Base-by-base conservation (phyloP, 2,888 invertebrate species). In the Sinotaia quadrata region DNA sequence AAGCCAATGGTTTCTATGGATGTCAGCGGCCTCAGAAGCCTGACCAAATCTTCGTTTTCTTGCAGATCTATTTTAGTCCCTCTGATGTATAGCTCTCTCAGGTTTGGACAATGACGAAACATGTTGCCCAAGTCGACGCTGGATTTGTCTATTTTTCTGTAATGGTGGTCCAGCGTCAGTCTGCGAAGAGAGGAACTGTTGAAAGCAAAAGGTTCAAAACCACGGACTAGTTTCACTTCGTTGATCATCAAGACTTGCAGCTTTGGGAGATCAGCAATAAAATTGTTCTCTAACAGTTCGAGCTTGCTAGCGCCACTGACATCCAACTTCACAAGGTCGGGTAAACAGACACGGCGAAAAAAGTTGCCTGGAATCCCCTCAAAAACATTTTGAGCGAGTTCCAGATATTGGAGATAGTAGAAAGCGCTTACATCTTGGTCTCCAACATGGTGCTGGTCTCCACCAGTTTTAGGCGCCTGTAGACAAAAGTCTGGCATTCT, bases 211-310 rank as follows among this genome's bases (percentile, higher is more conserved):
- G 44, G 44, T 31, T 44, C 41, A 33, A 56, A 65, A 0, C 15
- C 27, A 2, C 4, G 33, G 31, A 65, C 21, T 1, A 29, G n/a
- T 15, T n/a, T 15, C 41, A 37, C 56, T 4, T 47, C 4, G 44
- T 31, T 41, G 37, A 65, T 44, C 21, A 41, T 27, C 2, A 65
- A 29, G 2, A 3, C 7, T 10, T 33, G 12, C 44, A 65, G 52
- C 2, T 21, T 44, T 8, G 65, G 65, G 21, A 65, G 44, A 21
- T 65, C 65, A 12, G 65, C 54, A 18, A 65, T 41, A n/a, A 65
- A 31, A 21, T 65, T 29, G 34, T 65, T 24, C 44, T 65, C 34
- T 29, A 65, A 37, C 7, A 5, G 21, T 1, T 10, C 15, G 7
- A 65, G 44, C 21, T 8, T 33, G 3, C 4, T n/a, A 2, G 41